A percentile compares a stretch with the other conserved stretches of the same genome.
These are phyloP conservation scores for Copidosoma aretas DNA, from an alignment of 2,888 invertebrate species.

Conservation along the genomic window DNA sequence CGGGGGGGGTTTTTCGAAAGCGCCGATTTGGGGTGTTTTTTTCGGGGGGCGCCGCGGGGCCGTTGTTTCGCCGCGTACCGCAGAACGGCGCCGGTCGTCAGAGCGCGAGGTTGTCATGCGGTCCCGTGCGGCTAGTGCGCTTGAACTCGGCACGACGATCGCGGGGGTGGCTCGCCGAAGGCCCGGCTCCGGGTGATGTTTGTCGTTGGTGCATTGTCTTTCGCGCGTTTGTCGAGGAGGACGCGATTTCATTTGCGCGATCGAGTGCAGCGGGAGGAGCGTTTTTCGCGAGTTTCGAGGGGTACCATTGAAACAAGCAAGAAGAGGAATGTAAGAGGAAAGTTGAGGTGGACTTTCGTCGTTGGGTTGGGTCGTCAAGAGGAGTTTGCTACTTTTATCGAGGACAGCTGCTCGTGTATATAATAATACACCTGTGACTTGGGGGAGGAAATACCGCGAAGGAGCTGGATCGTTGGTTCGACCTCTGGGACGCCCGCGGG, in stretches of 20 bases:
- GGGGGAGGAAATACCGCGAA: neutral
- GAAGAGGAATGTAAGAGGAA: too few relatives aligned
- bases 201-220: neutral
- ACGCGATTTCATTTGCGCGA: neutral
- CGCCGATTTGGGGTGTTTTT: slow-evolving; percentile 16
- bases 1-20: too few relatives aligned
- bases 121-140: neutral
- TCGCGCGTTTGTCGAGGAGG: neutral
- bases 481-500: neutral
- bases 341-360: too few relatives aligned
- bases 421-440: too few relatives aligned
- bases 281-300: too few relatives aligned
- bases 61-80: neutral
- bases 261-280: slow-evolving; percentile 6
- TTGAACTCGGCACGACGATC: neutral
- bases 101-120: slow-evolving; percentile 11
- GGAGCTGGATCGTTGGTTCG: neutral
- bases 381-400: too few relatives aligned
- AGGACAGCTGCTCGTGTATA: too few relatives aligned
- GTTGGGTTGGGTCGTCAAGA: too few relatives aligned
- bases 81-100: neutral
- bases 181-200: slow-evolving; percentile 19
- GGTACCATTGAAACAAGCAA: too few relatives aligned
- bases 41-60: neutral
- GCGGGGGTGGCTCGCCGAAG: slow-evolving; percentile 28